phyloP scores from a whole-genome alignment of 2,113 vertebrate genomes.

The Melanerpes aurifrons region DNA sequence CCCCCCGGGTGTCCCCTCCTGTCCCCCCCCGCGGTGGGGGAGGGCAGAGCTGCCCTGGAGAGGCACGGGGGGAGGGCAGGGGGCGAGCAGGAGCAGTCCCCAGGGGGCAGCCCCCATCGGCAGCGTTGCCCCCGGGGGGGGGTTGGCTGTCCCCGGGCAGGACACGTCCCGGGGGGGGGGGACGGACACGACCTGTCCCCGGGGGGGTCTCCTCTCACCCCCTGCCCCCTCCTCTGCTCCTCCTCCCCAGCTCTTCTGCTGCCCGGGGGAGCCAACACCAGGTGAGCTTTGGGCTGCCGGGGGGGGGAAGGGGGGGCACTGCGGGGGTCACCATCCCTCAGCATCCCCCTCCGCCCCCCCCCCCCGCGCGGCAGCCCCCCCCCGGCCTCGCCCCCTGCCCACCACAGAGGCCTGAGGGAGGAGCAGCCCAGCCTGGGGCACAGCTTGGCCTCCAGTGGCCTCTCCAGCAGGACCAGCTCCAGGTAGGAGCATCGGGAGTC shows the following conservation, averaged over 20 bases:
- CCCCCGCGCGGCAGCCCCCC: not conserved
- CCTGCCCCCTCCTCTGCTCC: not conserved
- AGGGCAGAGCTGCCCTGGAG: not conserved
- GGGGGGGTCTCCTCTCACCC: not conserved
- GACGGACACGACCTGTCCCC: not conserved
- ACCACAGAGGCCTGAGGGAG: constrained; percentile 29
- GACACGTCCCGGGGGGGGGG: not conserved
- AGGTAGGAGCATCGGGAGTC: constrained; percentile 70
- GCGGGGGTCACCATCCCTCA: too few species aligned
- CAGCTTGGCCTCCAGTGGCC: constrained; percentile 83
- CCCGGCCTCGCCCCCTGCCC: not conserved
- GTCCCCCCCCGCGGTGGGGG: not conserved
- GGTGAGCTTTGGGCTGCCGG: constrained; percentile 38
- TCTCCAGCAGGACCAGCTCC: constrained; percentile 78
- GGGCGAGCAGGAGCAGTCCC: not conserved
- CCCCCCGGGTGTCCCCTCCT: not conserved
- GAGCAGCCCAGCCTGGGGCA: constrained; percentile 74
- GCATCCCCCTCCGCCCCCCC: rapidly evolving
- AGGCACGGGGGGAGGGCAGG: not conserved
- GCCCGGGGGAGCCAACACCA: not conserved
- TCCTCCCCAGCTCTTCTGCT: constrained; percentile 60
- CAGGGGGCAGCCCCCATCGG: rapidly evolving
- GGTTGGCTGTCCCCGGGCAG: not conserved
- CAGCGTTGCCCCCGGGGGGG: not conserved
- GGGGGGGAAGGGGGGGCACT: too few species aligned